Conservation (phyloP, 2,888 invertebrate genomes). For the Muscina levida region DNA sequence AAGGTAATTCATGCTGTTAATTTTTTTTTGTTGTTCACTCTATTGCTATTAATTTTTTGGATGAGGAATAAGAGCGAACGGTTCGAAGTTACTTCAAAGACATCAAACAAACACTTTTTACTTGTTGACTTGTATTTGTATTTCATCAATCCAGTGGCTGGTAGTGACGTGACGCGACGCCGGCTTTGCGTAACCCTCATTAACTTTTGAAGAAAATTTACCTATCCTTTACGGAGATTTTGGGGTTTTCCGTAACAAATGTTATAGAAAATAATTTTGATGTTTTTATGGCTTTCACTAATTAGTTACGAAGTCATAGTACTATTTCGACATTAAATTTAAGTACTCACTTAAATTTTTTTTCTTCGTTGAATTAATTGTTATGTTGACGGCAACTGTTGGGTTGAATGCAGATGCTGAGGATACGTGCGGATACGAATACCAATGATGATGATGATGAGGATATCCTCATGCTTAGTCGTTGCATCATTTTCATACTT, state of each 20-base stretch:
- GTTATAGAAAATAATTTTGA: constrained; percentile 26
- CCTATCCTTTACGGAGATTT: constrained; percentile 39
- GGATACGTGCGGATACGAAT: constrained; percentile 16
- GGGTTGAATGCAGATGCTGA: constrained; percentile 40
- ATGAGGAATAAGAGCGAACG: background rate
- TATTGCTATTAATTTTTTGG: constrained; percentile 49
- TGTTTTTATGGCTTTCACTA: constrained; percentile 76
- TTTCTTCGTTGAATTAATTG: constrained; percentile 67
- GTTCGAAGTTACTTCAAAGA: constrained; percentile 16
- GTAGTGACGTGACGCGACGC: too few species aligned
- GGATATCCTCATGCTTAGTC: constrained; percentile 19
- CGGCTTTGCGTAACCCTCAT: constrained; percentile 23
- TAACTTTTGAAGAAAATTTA: constrained; percentile 34
- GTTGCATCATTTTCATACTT: background rate
- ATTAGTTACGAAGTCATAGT: constrained; percentile 78
- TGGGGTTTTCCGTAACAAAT: constrained; percentile 10
- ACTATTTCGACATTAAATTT: constrained; percentile 74
- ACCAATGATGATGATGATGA: background rate
- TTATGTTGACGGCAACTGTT: constrained; percentile 68
- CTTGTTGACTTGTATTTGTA: constrained; percentile 61
- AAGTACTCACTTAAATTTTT: constrained; percentile 67
- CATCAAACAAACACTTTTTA: constrained; percentile 17
- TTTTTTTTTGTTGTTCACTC: constrained; percentile 55
- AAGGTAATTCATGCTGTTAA: constrained; percentile 67
- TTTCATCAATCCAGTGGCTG: constrained; percentile 55